Evolutionary conservation across 2,888 invertebrate species (phyloP), one percentile per base, ranked within the genome.

Genomic region (Agonopterix alstromeriana): DNA sequence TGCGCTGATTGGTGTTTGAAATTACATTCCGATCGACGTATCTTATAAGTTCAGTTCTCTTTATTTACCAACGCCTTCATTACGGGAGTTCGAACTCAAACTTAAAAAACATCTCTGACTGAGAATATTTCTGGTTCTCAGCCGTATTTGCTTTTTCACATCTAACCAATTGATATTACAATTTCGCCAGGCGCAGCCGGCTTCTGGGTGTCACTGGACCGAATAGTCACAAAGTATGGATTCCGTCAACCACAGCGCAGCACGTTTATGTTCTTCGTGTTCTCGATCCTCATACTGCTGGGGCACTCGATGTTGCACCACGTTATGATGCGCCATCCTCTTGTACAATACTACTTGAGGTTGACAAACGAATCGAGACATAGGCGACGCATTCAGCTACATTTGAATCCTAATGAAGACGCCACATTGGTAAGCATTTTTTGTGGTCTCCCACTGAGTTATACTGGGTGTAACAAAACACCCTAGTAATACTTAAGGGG

Each of bases 371-470:
- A 94, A 60, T 93, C 93, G 0, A 93, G 94, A 58, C 92, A 93
- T 41, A 92, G 93, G 64, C 91, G 93, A 17, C 93, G 94, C 63
- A 96, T 97, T 51, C 93, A 94, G 1, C 78, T 96, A 53, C 94
- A 95, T 12, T 78, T 96, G 56, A 94, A 96, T 63, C 96, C 96
- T 0, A 94, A 95, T 51, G 97, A 97, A 83, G 96, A 96, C 76
- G 93, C 93, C 47, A 94, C 93, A 60, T 79, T 95, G 90, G 94
- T 94, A 89, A 76, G 89, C 54, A 5, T 17, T 2, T 17, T 17
- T 17, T 17, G 3, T 4, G 2, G 17, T 17, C 17, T 3, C 17
- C n/a, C n/a, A n/a, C n/a, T n/a, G n/a, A n/a, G n/a, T n/a, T 17
- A 1, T 14, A 14, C 14, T 2, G 14, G 14, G 14, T 14, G 14